phyloP scores from a whole-genome alignment of 2,797 vertebrate species.

The Antennarius maculatus region DNA sequence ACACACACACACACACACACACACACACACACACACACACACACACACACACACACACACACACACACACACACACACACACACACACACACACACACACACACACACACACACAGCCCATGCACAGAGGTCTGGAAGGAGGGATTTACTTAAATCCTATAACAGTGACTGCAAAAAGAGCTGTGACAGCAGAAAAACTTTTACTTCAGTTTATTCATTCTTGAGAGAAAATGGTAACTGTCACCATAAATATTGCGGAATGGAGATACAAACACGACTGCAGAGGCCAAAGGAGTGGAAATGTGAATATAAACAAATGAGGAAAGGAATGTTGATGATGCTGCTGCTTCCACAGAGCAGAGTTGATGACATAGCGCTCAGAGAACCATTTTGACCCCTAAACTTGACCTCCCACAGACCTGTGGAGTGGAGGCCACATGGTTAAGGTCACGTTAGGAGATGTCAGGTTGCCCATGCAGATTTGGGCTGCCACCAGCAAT shows the following conservation, averaged over 20 bases:
- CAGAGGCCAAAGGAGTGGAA: not conserved
- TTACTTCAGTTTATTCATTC: constrained; percentile 35
- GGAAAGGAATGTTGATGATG: not conserved
- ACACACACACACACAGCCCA: constrained; percentile 30
- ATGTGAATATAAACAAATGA: constrained; percentile 5
- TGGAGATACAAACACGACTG: constrained; percentile 3
- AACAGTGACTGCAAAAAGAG: constrained; percentile 58
- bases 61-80: constrained; percentile 19
- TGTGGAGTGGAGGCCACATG: not conserved
- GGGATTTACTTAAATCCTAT: constrained; percentile 59
- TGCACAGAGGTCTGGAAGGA: constrained; percentile 52
- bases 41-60: constrained; percentile 32
- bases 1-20: constrained; percentile 12
- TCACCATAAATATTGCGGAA: constrained; percentile 3
- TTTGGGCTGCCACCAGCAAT: constrained; percentile 3
- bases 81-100: constrained; percentile 16
- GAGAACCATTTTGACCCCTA: constrained; percentile 29
- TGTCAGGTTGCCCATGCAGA: constrained; percentile 15
- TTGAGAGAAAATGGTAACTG: constrained; percentile 19
- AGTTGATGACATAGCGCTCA: constrained; percentile 17
- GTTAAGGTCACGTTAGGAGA: constrained; percentile 37
- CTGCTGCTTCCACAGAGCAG: not conserved
- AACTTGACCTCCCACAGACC: constrained; percentile 51
- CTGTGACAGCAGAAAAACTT: constrained; percentile 59
- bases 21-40: no score